Conservation (phyloP, 2,113 vertebrate genomes). For the Vidua chalybeata region DNA sequence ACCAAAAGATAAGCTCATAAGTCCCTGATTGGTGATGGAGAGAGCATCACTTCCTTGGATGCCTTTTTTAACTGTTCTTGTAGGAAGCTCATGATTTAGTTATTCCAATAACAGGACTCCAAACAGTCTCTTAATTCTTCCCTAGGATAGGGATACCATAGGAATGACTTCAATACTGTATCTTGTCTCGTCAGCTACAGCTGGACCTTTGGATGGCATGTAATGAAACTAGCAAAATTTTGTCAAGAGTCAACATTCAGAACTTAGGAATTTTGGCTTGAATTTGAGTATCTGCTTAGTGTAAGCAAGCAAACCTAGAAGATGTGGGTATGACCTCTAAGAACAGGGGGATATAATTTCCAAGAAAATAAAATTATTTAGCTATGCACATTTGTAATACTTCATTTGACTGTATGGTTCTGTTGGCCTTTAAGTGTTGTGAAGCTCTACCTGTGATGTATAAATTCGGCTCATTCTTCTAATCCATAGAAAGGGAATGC, state of each 20-base stretch:
- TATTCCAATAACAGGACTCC: background rate
- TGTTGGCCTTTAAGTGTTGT: background rate
- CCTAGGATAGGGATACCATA: background rate
- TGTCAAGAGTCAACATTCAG: background rate
- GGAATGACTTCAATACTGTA: background rate
- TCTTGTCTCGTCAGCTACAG: background rate
- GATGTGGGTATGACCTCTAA: background rate
- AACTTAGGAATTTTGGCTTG: background rate
- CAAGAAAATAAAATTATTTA: background rate
- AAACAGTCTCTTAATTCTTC: background rate
- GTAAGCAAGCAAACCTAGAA: background rate
- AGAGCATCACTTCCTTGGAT: background rate
- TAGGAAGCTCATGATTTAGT: background rate
- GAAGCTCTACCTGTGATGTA: background rate
- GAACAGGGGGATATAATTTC: background rate
- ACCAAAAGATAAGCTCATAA: background rate
- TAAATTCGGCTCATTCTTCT: background rate
- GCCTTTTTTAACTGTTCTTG: background rate
- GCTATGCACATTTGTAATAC: background rate
- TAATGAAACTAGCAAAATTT: background rate
- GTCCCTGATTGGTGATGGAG: background rate
- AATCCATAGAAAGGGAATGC: background rate
- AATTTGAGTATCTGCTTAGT: background rate
- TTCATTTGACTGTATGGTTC: background rate
- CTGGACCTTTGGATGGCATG: background rate